phyloP scores from a whole-genome alignment of 2,888 invertebrate genomes.

The Himalopsyche tibetana region DNA sequence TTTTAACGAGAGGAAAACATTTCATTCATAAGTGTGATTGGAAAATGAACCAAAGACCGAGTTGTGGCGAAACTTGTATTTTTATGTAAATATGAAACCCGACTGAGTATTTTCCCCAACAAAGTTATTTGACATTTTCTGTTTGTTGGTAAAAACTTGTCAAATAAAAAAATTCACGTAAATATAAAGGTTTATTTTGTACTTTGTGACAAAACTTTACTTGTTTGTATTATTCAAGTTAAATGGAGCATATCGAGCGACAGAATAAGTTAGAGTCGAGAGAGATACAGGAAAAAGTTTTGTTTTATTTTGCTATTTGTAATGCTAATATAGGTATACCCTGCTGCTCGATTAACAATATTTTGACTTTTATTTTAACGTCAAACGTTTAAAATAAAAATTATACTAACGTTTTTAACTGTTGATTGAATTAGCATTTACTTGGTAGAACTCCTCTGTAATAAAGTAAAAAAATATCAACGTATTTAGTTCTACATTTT shows the following conservation, averaged over 20 bases:
- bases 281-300: conserved; percentile 23
- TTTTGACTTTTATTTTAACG: background rate
- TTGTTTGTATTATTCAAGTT: conserved; percentile 34
- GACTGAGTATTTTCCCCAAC: conserved; percentile 1
- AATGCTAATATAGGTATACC: background rate
- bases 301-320: background rate
- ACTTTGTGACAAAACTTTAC: conserved; percentile 34
- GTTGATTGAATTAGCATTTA: too few species aligned
- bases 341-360: background rate
- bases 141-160: conserved; percentile 34
- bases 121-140: conserved; percentile 30
- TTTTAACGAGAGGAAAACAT: conserved; percentile 27
- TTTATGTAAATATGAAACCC: conserved; percentile 26
- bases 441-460: too few species aligned
- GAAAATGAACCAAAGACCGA: conserved; percentile 34
- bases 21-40: conserved; percentile 30
- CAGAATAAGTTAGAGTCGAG: conserved; percentile 21
- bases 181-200: conserved; percentile 34
- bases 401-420: too few species aligned
- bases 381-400: too few species aligned
- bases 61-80: conserved; percentile 22
- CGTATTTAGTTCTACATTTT: too few species aligned
- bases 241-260: conserved; percentile 34
- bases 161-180: conserved; percentile 33
- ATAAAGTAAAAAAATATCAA: too few species aligned